phyloP scores from a whole-genome alignment of 2,888 invertebrate species.

The Trilocha varians region DNA sequence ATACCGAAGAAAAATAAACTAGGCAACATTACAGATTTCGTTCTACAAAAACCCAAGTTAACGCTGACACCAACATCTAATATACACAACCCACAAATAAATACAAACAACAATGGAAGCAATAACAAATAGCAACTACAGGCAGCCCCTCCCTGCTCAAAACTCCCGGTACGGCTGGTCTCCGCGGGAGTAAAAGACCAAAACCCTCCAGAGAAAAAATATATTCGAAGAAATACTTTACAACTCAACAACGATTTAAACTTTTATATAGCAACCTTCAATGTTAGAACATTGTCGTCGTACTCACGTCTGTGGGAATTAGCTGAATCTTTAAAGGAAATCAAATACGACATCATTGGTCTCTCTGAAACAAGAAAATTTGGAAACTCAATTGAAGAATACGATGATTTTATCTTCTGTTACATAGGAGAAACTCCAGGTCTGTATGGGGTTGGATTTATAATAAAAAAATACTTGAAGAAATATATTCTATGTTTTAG shows the following conservation, averaged over 20 bases:
- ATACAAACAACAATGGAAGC: neutral
- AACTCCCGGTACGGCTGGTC: neutral
- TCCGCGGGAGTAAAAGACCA: neutral
- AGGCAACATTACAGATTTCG: too few species aligned
- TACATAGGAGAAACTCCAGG: constrained; percentile 11
- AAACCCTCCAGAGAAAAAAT: neutral
- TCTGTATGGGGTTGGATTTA: constrained; percentile 16
- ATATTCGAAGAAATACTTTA: neutral
- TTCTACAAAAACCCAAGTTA: too few species aligned
- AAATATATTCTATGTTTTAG: too few species aligned
- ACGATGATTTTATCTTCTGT: constrained; percentile 14
- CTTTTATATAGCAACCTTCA: neutral
- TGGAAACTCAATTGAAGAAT: constrained; percentile 14
- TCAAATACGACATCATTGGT: constrained; percentile 15
- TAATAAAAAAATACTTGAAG: constrained; percentile 4
- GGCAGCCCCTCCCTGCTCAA: neutral
- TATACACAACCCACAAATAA: too few species aligned
- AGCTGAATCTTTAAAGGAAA: neutral
- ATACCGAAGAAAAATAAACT: too few species aligned
- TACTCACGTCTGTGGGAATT: neutral
- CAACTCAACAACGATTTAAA: too few species aligned
- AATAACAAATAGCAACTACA: neutral
- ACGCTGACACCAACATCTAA: too few species aligned
- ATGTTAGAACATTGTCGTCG: neutral
- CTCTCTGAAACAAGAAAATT: constrained; percentile 13